Evolutionary conservation across 2,888 invertebrate genomes (phyloP).

Genomic region (Cantharis flavilabris): DNA sequence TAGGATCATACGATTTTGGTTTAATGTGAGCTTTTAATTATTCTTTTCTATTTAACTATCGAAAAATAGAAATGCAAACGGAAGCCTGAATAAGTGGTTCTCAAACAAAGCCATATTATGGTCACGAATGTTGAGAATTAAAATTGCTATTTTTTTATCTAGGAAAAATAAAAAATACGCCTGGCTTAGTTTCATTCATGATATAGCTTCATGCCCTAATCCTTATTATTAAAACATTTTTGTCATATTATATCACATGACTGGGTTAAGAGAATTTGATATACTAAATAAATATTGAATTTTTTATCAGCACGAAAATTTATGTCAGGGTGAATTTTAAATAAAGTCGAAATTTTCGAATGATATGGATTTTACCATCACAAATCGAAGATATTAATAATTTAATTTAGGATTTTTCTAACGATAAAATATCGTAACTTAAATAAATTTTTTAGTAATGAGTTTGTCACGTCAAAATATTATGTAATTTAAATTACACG

Average conservation of each 20-base stretch:
- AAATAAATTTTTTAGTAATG: neutral
- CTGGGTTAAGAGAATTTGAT: neutral
- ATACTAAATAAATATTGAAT: neutral
- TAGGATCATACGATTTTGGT: neutral
- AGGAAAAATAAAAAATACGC: neutral
- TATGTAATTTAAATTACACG: constrained; percentile 13
- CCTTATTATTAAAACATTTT: neutral
- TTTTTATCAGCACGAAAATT: neutral
- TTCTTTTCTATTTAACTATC: neutral
- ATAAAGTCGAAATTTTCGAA: neutral
- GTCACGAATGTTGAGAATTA: neutral
- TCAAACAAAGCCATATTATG: neutral
- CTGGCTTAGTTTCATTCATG: neutral
- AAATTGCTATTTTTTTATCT: neutral
- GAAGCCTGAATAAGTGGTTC: neutral
- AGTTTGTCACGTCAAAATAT: constrained; percentile 5
- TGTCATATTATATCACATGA: neutral
- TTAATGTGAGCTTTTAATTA: neutral
- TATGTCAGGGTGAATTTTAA: neutral
- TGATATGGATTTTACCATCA: neutral
- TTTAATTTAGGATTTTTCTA: neutral
- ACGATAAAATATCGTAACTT: neutral
- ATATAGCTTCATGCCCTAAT: neutral
- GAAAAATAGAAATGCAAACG: neutral
- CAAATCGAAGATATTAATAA: neutral